phyloP scores from a whole-genome alignment of 2,113 vertebrate genomes.

The Phylloscopus trochiloides region DNA sequence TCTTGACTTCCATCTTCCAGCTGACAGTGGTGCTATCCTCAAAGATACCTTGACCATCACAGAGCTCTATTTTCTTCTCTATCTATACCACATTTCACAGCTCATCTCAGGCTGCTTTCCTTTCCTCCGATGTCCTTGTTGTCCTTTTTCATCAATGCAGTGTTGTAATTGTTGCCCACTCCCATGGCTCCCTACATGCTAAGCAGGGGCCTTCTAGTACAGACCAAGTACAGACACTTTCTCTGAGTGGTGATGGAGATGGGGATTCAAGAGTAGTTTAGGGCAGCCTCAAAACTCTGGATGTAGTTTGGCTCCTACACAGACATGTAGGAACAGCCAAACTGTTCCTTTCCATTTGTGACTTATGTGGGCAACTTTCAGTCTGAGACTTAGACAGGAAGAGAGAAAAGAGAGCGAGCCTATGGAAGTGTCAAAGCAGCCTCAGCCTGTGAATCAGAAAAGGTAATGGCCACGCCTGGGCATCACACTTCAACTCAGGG shows the following conservation, averaged over 20 bases:
- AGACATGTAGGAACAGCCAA: background rate
- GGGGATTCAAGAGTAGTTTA: background rate
- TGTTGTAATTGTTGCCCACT: background rate
- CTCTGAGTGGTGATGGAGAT: background rate
- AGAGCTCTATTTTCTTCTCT: background rate
- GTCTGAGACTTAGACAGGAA: background rate
- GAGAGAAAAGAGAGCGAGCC: background rate
- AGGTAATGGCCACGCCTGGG: background rate
- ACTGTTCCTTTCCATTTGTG: background rate
- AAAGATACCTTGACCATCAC: background rate
- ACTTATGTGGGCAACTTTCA: background rate
- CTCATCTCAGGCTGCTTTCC: background rate
- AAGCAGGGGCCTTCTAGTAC: background rate
- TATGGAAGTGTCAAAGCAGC: background rate
- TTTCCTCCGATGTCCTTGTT: background rate
- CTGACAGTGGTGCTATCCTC: background rate
- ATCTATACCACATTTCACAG: background rate
- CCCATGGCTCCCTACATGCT: rapidly evolving
- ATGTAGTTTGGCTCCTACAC: background rate
- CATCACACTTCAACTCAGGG: background rate
- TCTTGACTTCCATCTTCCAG: background rate
- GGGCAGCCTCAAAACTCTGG: background rate
- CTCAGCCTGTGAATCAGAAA: background rate
- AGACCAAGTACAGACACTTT: background rate
- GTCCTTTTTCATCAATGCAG: background rate